These are phyloP conservation scores for Leucophenga maculata DNA, from an alignment of 2,888 invertebrate genomes.

Conservation along the genomic window DNA sequence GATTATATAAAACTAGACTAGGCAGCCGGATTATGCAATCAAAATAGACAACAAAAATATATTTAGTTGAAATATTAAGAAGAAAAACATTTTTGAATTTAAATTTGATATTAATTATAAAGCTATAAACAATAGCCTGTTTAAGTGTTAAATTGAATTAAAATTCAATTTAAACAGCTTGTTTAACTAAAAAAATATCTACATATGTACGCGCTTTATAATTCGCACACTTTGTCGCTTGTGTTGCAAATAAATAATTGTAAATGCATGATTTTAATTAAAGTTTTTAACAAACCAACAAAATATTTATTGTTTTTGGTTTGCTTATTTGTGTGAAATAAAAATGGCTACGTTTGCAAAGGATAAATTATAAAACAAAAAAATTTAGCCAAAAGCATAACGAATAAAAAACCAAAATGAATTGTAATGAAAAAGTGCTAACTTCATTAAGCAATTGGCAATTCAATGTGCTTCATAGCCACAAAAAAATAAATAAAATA, in stretches of 20 bases:
- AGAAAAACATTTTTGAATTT: too few relatives aligned
- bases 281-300: slow-evolving; percentile 63
- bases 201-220: too few relatives aligned
- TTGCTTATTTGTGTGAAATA: slow-evolving; percentile 37
- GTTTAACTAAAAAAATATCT: too few relatives aligned
- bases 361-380: too few relatives aligned
- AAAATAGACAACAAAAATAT: too few relatives aligned
- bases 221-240: background rate
- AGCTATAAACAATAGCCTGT: too few relatives aligned
- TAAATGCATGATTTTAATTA: slow-evolving; percentile 60
- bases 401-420: slow-evolving; percentile 12
- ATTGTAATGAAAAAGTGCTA: slow-evolving; percentile 25
- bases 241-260: slow-evolving; percentile 60
- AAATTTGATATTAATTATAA: too few relatives aligned
- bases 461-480: slow-evolving; percentile 49
- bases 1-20: too few relatives aligned
- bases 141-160: too few relatives aligned
- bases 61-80: too few relatives aligned
- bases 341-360: background rate
- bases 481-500: background rate
- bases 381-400: background rate
- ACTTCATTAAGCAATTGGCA: slow-evolving; percentile 54
- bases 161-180: too few relatives aligned
- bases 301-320: slow-evolving; percentile 60
- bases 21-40: too few relatives aligned